These are phyloP conservation scores for Philaethria dido DNA, from an alignment of 2,888 invertebrate species.

Conservation along the genomic window DNA sequence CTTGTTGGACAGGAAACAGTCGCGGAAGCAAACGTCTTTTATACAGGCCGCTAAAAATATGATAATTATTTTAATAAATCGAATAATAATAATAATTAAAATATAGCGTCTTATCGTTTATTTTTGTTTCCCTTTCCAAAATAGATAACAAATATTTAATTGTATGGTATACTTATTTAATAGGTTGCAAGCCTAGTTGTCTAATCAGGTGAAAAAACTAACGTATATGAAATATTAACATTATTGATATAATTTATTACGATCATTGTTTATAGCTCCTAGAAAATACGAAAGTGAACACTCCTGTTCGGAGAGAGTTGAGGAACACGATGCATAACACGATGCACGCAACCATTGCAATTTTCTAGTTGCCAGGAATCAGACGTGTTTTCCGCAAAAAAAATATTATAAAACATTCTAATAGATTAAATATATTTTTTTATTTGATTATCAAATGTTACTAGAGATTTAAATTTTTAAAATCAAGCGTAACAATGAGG, in stretches of 20 bases:
- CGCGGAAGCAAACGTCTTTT: conserved; percentile 42
- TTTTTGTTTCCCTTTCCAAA: not conserved
- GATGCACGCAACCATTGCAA: conserved; percentile 62
- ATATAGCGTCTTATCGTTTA: not conserved
- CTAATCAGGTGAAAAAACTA: not conserved
- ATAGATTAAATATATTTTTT: not conserved
- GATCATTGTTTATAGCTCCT: conserved; percentile 26
- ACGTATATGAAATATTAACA: not conserved
- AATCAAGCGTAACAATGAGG: conserved; percentile 61
- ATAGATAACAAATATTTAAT: not conserved
- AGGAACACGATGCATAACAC: conserved; percentile 50
- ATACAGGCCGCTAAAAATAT: conserved; percentile 37
- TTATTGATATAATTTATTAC: conserved; percentile 21
- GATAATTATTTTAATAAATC: not conserved
- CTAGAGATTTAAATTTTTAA: not conserved
- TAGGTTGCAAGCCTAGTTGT: too few species aligned
- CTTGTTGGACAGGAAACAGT: conserved; percentile 46
- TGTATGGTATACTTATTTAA: too few species aligned
- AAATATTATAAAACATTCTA: conserved; percentile 13
- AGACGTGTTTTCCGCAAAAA: conserved; percentile 44
- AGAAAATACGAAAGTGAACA: conserved; percentile 59
- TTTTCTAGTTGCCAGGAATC: conserved; percentile 51
- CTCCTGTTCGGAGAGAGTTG: conserved; percentile 58
- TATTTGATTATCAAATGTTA: not conserved
- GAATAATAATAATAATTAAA: not conserved